These are phyloP conservation scores for Yponomeuta sedellus DNA, from an alignment of 2,888 invertebrate species.

Conservation along the genomic window DNA sequence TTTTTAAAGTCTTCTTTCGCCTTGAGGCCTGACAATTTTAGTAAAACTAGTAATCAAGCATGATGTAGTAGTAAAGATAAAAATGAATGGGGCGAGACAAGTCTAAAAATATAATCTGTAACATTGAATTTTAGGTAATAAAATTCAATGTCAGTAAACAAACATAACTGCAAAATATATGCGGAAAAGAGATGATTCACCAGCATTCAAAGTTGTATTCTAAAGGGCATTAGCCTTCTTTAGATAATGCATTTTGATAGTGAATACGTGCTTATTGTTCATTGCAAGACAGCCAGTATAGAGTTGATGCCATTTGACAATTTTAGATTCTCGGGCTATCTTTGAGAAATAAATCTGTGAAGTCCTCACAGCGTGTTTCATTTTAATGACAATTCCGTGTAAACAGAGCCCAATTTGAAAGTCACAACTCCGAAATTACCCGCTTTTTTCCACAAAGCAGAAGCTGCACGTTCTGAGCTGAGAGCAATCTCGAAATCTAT, in stretches of 20 bases:
- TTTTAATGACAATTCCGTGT: constrained; percentile 11
- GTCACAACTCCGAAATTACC: constrained; percentile 14
- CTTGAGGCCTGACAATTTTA: too few relatives aligned
- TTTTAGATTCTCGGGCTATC: neutral
- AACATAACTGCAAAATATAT: too few relatives aligned
- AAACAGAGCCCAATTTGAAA: constrained; percentile 13
- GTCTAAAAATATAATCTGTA: too few relatives aligned
- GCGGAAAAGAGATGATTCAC: neutral
- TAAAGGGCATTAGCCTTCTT: neutral
- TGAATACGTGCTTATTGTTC: neutral
- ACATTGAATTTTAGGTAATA: too few relatives aligned
- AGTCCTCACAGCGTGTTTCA: neutral
- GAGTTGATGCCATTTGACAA: neutral
- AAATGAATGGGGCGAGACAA: too few relatives aligned
- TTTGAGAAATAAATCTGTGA: neutral
- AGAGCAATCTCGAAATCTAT: constrained; percentile 40
- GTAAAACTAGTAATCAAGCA: too few relatives aligned
- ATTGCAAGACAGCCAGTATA: neutral
- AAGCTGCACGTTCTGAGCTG: constrained; percentile 15
- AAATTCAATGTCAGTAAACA: too few relatives aligned
- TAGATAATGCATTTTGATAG: neutral
- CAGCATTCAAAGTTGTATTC: neutral
- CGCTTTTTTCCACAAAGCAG: constrained; percentile 11
- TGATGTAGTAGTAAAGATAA: too few relatives aligned
- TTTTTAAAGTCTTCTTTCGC: too few relatives aligned